These are phyloP conservation scores for Dasypus novemcinctus DNA, from an alignment of 2,113 vertebrate species.

Conservation along the genomic window DNA sequence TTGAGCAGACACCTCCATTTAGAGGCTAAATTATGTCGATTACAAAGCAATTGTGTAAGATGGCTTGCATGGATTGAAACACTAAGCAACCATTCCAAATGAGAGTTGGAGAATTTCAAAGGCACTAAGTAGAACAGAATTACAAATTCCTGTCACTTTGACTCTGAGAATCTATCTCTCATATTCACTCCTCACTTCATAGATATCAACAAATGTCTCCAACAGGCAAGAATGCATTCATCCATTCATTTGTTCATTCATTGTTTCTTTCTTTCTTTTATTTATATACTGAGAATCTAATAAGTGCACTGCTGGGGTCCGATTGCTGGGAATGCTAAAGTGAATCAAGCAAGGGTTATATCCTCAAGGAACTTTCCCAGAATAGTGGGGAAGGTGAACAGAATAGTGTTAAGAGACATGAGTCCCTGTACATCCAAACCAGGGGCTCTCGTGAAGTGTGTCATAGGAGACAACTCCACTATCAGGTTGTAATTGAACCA, in stretches of 20 bases:
- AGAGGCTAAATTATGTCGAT: constrained; percentile 63
- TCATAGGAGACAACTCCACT: background rate
- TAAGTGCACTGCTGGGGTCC: background rate
- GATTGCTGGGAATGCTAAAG: background rate
- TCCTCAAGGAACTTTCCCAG: background rate
- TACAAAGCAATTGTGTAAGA: constrained; percentile 62
- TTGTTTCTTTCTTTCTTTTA: background rate
- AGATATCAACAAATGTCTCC: background rate
- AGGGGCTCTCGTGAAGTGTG: background rate
- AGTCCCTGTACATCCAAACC: background rate
- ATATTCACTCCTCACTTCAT: background rate
- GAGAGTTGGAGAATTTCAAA: constrained; percentile 35
- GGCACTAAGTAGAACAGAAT: constrained; percentile 2
- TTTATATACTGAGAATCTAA: background rate
- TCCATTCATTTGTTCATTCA: background rate
- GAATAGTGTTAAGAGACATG: background rate
- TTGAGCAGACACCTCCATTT: background rate
- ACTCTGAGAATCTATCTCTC: constrained; percentile 8
- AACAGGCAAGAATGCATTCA: background rate
- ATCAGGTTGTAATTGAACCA: background rate
- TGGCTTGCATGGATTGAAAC: constrained; percentile 34
- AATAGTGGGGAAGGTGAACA: background rate
- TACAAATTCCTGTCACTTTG: constrained; percentile 16
- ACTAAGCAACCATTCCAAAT: constrained; percentile 59
- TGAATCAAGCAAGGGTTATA: background rate